Percentiles rank a stretch among this genome's conserved stretches.
These are phyloP conservation scores for Monopterus albus DNA, from an alignment of 2,113 vertebrate genomes.

Conservation along the genomic window DNA sequence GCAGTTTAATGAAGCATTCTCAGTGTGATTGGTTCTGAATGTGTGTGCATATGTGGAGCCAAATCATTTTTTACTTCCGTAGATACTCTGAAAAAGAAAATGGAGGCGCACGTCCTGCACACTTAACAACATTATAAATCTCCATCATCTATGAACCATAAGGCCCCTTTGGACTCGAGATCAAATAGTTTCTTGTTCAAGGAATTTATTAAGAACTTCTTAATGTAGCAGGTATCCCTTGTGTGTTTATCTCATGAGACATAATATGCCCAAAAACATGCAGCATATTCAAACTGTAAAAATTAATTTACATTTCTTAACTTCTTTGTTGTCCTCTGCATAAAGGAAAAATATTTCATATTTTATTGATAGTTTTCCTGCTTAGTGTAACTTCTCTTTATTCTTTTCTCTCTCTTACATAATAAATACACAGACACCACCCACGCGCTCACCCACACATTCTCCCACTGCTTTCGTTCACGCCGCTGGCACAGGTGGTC, in stretches of 20 bases:
- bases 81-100: slow-evolving; percentile 26
- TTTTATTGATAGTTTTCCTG: slow-evolving; percentile 44
- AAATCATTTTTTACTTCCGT: slow-evolving; percentile 51
- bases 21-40: slow-evolving; percentile 26
- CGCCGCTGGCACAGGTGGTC: slow-evolving; percentile 62
- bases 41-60: slow-evolving; percentile 11
- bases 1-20: slow-evolving; percentile 69
- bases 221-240: slow-evolving; percentile 40
- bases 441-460: slow-evolving; percentile 14
- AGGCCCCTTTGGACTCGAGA: slow-evolving; percentile 59
- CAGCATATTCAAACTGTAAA: slow-evolving; percentile 51
- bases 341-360: slow-evolving; percentile 52
- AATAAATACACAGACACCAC: slow-evolving; percentile 43
- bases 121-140: slow-evolving; percentile 65
- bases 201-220: slow-evolving; percentile 63
- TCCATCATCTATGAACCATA: slow-evolving; percentile 48
- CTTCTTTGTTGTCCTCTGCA: slow-evolving; percentile 58
- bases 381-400: slow-evolving; percentile 61
- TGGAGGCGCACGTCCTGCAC: slow-evolving; percentile 51
- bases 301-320: slow-evolving; percentile 40
- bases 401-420: slow-evolving; percentile 54
- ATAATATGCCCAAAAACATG: slow-evolving; percentile 37
- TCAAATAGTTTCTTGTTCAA: slow-evolving; percentile 65
- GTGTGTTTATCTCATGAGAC: slow-evolving; percentile 47
- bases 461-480: slow-evolving; percentile 21